phyloP scores from a whole-genome alignment of 2,888 invertebrate species.

The Camptogramma bilineatum region DNA sequence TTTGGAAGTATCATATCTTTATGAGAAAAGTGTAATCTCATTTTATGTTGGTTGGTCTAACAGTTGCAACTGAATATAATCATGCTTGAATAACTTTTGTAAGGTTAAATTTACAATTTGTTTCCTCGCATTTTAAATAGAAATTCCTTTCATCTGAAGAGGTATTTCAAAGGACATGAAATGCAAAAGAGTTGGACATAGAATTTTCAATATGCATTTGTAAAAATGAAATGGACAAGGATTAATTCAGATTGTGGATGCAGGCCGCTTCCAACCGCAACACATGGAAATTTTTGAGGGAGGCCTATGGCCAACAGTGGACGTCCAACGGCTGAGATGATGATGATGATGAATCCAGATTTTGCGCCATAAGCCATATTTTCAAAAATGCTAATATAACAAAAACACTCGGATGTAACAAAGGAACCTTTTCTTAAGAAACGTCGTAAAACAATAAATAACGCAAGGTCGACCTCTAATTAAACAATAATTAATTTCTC shows the following conservation, averaged over 20 bases:
- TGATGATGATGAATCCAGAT: too few species aligned
- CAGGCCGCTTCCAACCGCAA: too few species aligned
- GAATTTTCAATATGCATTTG: slow-evolving; percentile 15
- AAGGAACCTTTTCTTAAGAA: not conserved
- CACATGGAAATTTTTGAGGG: too few species aligned
- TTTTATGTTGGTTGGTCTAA: slow-evolving; percentile 8
- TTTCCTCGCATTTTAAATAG: slow-evolving; percentile 33
- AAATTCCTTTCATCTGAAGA: slow-evolving; percentile 24
- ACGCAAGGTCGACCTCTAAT: slow-evolving; percentile 12
- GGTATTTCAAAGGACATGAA: slow-evolving; percentile 20
- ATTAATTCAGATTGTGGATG: too few species aligned
- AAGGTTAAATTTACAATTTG: slow-evolving; percentile 30
- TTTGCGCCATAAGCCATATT: too few species aligned
- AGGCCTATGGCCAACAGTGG: too few species aligned
- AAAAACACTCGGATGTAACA: not conserved
- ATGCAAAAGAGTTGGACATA: slow-evolving; percentile 6
- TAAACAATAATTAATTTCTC: slow-evolving; percentile 9
- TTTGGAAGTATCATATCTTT: not conserved
- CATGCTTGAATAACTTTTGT: slow-evolving; percentile 37
- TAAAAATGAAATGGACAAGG: not conserved
- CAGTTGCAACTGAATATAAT: slow-evolving; percentile 35
- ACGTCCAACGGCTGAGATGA: too few species aligned
- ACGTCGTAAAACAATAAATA: slow-evolving; percentile 4
- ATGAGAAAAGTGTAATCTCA: not conserved
- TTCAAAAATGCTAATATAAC: too few species aligned